A percentile compares a stretch with the other conserved stretches of the same genome.
These are phyloP conservation scores for Cettia cetti DNA, from an alignment of 2,113 vertebrate species.

Conservation along the genomic window DNA sequence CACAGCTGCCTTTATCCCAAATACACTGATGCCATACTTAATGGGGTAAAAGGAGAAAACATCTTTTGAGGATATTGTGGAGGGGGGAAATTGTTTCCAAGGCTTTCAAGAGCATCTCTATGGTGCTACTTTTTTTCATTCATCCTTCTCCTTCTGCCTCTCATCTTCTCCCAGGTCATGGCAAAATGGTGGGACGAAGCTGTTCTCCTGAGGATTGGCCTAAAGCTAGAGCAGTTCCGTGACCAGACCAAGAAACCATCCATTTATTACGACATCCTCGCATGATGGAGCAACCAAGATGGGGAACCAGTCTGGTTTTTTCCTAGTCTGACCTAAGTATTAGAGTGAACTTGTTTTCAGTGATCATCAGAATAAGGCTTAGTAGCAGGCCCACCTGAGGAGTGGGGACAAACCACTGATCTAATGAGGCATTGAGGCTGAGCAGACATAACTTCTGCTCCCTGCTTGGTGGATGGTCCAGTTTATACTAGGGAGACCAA, in stretches of 20 bases:
- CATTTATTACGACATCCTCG: slow-evolving; percentile 60
- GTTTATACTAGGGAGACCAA: neutral
- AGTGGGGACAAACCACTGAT: neutral
- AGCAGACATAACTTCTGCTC: neutral
- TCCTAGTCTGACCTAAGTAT: neutral
- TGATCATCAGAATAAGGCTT: neutral
- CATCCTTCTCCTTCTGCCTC: neutral
- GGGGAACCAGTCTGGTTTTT: neutral
- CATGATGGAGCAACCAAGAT: neutral
- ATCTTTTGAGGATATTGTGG: neutral
- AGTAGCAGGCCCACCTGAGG: neutral
- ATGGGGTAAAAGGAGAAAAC: neutral
- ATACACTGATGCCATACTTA: neutral
- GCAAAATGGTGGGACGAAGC: slow-evolving; percentile 72
- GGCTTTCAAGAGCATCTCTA: neutral
- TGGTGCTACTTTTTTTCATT: neutral
- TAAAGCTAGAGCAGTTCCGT: slow-evolving; percentile 65
- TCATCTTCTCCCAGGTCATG: slow-evolving; percentile 60
- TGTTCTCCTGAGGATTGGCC: slow-evolving; percentile 57
- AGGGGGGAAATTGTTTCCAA: neutral
- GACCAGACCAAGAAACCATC: slow-evolving; percentile 47
- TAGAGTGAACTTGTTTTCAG: neutral
- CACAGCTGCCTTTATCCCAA: neutral
- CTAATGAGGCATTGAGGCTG: neutral
- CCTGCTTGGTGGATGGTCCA: neutral